A percentile compares a stretch with the other conserved stretches of the same genome.
Conservation (phyloP, 92 coral and sea anemone species). For the Zoanthus gigantus region DNA sequence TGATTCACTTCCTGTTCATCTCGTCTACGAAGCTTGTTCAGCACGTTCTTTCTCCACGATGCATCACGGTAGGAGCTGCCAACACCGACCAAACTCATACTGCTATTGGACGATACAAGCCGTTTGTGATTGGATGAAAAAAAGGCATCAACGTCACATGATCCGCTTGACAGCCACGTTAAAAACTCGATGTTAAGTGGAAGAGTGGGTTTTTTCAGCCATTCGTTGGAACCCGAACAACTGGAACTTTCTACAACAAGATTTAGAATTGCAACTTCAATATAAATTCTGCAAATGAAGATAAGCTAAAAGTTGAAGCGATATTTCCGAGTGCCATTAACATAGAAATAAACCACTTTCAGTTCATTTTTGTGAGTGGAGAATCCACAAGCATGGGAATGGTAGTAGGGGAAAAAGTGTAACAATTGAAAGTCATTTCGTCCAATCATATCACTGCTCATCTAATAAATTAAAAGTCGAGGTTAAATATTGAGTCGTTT, state of each 20-base stretch:
- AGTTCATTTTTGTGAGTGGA: no score
- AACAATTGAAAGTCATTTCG: no score
- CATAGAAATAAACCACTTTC: no score
- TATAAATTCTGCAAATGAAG: no score
- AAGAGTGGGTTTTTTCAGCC: conserved; percentile 43
- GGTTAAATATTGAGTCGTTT: no score
- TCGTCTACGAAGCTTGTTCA: conserved; percentile 75
- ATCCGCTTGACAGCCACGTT: conserved; percentile 91
- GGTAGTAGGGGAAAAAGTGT: no score
- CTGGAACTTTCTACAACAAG: conserved; percentile 14
- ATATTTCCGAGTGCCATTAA: no score
- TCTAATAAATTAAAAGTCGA: no score
- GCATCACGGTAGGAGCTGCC: conserved; percentile 69
- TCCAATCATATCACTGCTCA: no score
- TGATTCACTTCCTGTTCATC: conserved; percentile 60
- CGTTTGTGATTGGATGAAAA: conserved; percentile 75
- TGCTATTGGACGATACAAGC: conserved; percentile 77
- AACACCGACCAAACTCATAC: conserved; percentile 75
- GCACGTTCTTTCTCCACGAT: conserved; percentile 81
- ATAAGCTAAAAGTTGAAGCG: no score
- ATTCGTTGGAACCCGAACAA: neutral
- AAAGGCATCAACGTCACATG: conserved; percentile 87
- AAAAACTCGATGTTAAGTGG: conserved; percentile 82
- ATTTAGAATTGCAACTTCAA: neutral
- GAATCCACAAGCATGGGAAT: no score